Evolutionary conservation across 2,888 invertebrate genomes (phyloP), one percentile per base, ranked within the genome.

Genomic region (Tuberolachnus salignus): DNA sequence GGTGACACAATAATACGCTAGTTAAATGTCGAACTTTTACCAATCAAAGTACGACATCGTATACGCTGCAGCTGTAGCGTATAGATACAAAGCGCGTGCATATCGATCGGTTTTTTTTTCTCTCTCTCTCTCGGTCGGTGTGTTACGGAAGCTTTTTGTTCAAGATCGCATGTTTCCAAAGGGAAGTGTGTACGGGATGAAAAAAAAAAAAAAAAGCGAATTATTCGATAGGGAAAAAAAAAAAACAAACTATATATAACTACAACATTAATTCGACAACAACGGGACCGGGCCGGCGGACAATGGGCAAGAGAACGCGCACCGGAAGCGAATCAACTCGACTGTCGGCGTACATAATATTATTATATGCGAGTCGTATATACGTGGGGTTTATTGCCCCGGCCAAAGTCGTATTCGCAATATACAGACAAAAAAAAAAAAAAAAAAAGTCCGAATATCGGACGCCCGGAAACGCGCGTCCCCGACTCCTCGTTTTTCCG

Each of bases 291-390:
- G n/a, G 44, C 9, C 26, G 26, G 26, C 74, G 57, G 67, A 75
- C 75, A 75, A 75, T 75, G 55, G 55, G 53, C 66, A 34, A 34
- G 44, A 75, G 66, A 49, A 75, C 67, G 42, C 70, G 26, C 72
- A 49, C 75, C 75, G 75, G 75, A 75, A 66, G 55, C 57, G 66
- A 67, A 75, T 66, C 75, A 75, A 75, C 75, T 75, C 64, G 75
- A 75, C 75, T 44, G 75, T 66, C 64, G 53, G 51, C 53, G 53
- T 53, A 21, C 21, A 8, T 49, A 19, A 26, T 11, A 9, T 49
- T 3, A 8, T 14, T 67, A n/a, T 46, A 19, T 21, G 46, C 3
- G 51, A 9, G 23, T 49, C 55, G 42, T 63, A 63, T 21, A 44
- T 44, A 66, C 23, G 11, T 67, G 34, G 34, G 34, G 34, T 75